phyloP scores from a whole-genome alignment of 2,797 vertebrate species.

The Falco peregrinus region DNA sequence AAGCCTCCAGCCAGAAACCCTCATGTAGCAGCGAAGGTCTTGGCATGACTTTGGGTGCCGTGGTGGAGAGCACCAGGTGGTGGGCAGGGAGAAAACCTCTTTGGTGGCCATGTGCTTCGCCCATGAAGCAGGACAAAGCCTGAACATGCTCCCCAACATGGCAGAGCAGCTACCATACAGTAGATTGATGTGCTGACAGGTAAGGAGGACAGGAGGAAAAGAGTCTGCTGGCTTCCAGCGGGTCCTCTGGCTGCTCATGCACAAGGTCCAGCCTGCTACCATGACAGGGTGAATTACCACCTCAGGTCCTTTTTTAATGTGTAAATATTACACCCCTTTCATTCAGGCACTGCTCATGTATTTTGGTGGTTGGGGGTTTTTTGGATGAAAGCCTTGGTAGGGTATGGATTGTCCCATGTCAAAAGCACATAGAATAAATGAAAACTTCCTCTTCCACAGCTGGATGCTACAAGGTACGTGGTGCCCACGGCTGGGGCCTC shows the following conservation, averaged over 20 bases:
- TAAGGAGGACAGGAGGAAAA: neutral
- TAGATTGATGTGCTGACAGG: neutral
- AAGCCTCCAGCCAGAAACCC: neutral
- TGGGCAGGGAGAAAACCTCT: neutral
- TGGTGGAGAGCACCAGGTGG: neutral
- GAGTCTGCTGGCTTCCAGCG: neutral
- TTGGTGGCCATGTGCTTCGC: neutral
- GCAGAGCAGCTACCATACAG: neutral
- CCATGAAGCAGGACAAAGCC: neutral
- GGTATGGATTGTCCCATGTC: neutral
- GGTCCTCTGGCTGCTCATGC: neutral
- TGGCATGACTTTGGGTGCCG: neutral
- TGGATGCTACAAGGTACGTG: neutral
- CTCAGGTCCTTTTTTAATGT: neutral
- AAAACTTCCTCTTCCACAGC: neutral
- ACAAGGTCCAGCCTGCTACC: neutral
- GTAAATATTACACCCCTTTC: neutral
- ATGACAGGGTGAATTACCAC: neutral
- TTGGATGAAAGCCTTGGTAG: neutral
- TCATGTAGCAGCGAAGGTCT: neutral
- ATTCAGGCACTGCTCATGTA: neutral
- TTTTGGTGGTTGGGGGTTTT: neutral
- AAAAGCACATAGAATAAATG: neutral
- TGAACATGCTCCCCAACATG: fast-evolving
- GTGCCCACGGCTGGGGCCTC: fast-evolving